Evolutionary conservation across 2,113 vertebrate species (phyloP).

Genomic region (Pagrus major): DNA sequence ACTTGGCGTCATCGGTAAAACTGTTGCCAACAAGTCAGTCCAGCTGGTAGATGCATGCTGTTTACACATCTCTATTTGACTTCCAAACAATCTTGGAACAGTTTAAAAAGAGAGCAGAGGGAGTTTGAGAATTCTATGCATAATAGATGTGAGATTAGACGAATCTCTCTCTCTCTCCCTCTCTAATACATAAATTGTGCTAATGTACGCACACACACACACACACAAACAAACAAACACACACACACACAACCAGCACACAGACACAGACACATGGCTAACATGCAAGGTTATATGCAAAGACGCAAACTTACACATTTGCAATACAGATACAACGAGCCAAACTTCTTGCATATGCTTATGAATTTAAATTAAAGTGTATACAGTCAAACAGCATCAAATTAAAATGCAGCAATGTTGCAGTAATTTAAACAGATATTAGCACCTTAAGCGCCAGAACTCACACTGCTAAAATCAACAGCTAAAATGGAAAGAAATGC

Average conservation of each 20-base stretch:
- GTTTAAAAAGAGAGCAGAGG: conserved; percentile 64
- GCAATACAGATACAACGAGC: conserved; percentile 49
- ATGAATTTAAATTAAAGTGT: conserved; percentile 64
- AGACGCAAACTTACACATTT: conserved; percentile 47
- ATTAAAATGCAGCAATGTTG: conserved; percentile 74
- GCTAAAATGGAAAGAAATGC: conserved; percentile 70
- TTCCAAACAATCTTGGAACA: conserved; percentile 74
- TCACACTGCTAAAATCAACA: conserved; percentile 75
- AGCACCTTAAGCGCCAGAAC: conserved; percentile 72
- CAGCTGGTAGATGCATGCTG: conserved; percentile 64
- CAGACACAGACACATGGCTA: not conserved
- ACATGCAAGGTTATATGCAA: conserved; percentile 60
- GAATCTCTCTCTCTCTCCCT: conserved; percentile 19
- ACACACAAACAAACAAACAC: not conserved
- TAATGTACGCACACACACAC: conserved; percentile 31
- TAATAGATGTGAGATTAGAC: conserved; percentile 64
- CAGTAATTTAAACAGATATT: conserved; percentile 77
- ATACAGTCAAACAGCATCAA: conserved; percentile 64
- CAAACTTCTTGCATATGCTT: conserved; percentile 51
- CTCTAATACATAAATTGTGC: conserved; percentile 46
- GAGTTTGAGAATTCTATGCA: conserved; percentile 66
- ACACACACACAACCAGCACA: too few relatives aligned
- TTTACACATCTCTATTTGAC: conserved; percentile 75
- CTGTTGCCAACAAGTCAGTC: conserved; percentile 54
- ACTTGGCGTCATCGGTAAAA: conserved; percentile 50